phyloP scores from a whole-genome alignment of 2,888 invertebrate species.

The Chaitophorus viminalis region DNA sequence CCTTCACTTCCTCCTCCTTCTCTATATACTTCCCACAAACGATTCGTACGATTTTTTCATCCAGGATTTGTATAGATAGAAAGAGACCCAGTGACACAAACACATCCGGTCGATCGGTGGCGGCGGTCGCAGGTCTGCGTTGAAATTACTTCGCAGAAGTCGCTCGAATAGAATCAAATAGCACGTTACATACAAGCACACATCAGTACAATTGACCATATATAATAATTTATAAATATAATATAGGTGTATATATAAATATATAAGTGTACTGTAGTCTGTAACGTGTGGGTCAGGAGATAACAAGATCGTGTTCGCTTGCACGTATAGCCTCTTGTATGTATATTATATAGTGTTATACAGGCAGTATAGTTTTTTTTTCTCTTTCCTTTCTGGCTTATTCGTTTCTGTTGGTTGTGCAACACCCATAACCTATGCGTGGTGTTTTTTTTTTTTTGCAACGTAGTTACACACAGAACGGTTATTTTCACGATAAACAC shows the following conservation, averaged over 20 bases:
- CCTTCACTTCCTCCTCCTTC: neutral
- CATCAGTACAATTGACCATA: slow-evolving; percentile 7
- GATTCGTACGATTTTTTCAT: slow-evolving; percentile 20
- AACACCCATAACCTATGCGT: slow-evolving; percentile 49
- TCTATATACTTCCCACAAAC: neutral
- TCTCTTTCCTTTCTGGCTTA: slow-evolving; percentile 31
- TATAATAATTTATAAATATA: neutral
- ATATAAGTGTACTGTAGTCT: too few species aligned
- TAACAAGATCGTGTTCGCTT: slow-evolving; percentile 32
- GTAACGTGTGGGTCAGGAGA: slow-evolving; percentile 27
- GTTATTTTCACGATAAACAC: slow-evolving; percentile 20
- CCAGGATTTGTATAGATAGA: neutral
- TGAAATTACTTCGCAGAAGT: slow-evolving; percentile 29
- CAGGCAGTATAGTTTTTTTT: slow-evolving; percentile 7
- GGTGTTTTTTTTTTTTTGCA: slow-evolving; percentile 27
- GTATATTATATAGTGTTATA: neutral
- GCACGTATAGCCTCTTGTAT: slow-evolving; percentile 28
- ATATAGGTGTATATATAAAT: neutral
- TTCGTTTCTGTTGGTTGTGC: slow-evolving; percentile 38
- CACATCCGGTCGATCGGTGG: slow-evolving; percentile 8
- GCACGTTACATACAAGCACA: slow-evolving; percentile 4
- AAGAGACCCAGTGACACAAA: neutral
- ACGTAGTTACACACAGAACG: slow-evolving; percentile 37
- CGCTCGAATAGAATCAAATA: slow-evolving; percentile 5
- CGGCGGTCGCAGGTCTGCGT: neutral